Evolutionary conservation across 2,888 invertebrate genomes (phyloP), one percentile per base, ranked within the genome.

Genomic region (Caenorhabditis virilis): DNA sequence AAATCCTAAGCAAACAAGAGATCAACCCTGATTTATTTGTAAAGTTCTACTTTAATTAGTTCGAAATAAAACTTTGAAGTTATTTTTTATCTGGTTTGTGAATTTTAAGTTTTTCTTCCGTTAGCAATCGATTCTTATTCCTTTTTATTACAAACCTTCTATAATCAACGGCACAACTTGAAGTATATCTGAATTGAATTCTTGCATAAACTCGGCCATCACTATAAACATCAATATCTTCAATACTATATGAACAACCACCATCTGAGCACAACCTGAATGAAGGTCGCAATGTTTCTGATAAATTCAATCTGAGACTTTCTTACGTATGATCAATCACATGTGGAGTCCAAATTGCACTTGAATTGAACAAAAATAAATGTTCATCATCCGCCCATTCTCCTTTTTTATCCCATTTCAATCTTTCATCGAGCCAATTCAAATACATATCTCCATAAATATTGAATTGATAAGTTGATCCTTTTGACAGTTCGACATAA

Each of bases 261-360:
- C 59, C 50, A 22, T 72, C 72, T 11, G 64, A 59, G 50, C 79
- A 79, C 2, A 69, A 46, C 6, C 78, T 77, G 39, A 61, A 45
- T 27, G 30, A 7, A n/a, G n/a, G n/a, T n/a, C n/a, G n/a, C n/a
- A n/a, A n/a, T n/a, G n/a, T n/a, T n/a, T n/a, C n/a, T n/a, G n/a
- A n/a, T n/a, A n/a, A n/a, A n/a, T n/a, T n/a, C n/a, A n/a, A n/a
- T n/a, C n/a, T n/a, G n/a, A n/a, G n/a, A n/a, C n/a, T n/a, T n/a
- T n/a, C n/a, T 38, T 16, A 74, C 67, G 67, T 66, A 60, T 75
- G 72, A 62, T 69, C 78, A 48, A 66, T 75, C 57, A 57, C 54
- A 38, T 65, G 61, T 1, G 80, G 80, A 16, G 72, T 74, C 80
- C 80, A 80, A 33, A 80, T 74, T 22, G 74, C 66, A 20, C 75